phyloP scores from a whole-genome alignment of 2,797 vertebrate species.

The Anas flavirostris region DNA sequence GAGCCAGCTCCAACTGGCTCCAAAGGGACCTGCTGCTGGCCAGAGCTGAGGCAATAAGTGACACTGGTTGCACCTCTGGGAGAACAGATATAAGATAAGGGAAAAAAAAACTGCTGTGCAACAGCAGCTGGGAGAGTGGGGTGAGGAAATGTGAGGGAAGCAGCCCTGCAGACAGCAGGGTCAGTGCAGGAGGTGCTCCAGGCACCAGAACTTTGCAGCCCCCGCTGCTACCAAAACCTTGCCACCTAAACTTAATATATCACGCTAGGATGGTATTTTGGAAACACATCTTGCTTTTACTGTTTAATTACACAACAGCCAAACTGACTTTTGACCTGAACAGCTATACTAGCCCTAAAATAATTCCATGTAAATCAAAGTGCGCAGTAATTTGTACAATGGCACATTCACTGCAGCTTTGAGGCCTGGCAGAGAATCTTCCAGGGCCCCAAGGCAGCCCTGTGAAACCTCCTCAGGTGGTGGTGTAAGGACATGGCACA shows the following conservation, averaged over 20 bases:
- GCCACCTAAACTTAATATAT: background rate
- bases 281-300: background rate
- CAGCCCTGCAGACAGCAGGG: background rate
- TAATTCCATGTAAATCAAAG: background rate
- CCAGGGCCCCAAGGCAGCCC: background rate
- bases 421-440: background rate
- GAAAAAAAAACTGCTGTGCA: background rate
- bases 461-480: background rate
- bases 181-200: background rate
- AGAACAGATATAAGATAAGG: background rate
- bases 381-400: background rate
- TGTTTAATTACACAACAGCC: background rate
- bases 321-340: background rate
- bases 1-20: background rate
- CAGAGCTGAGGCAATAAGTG: background rate
- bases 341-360: background rate
- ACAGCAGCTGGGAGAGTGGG: background rate
- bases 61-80: background rate
- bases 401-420: accelerated
- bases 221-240: background rate
- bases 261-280: background rate
- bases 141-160: background rate
- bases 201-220: background rate
- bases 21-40: background rate
- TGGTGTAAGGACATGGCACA: background rate